Evolutionary conservation across 2,888 invertebrate genomes (phyloP), one percentile per base, ranked within the genome.

Genomic region (Galerucella nymphaeae): DNA sequence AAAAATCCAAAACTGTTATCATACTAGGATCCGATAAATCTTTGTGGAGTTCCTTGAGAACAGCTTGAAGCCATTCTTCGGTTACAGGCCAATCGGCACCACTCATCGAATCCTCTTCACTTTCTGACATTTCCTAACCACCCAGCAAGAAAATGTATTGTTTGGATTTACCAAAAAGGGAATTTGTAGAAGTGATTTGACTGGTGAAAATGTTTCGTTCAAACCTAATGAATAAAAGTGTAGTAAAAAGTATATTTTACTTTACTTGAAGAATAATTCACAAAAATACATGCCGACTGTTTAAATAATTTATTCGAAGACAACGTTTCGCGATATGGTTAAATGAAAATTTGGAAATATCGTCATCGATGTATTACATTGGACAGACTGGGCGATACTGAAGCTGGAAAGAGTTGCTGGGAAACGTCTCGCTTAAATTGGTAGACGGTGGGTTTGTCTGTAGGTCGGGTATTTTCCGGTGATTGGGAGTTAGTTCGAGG

Each of bases 1-100:
- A 85, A 81, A 89, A 90, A 79, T 90, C 88, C 73, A 85, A 79
- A 69, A 89, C 87, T 65, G 82, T 82, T 41, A 88, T 87, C 75
- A 82, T 80, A 14, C 79, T 59, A 1, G 82, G 80, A 72, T 84
- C 83, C 8, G 77, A 74, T 16, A 84, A 71, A 57, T 86, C 83
- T 69, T 82, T 82, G 83, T 89, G 89, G 83, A 89, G 87, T 68
- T 88, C 86, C 74, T 84, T 84, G 57, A 90, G 85, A 62, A 90
- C 87, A 66, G 85, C 87, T 79, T 88, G 88, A 64, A 90, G 86
- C 90, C 90, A 90, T 82, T 89, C 89, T 82, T 87, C 88, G 66
- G 88, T 89, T 72, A 90, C 88, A 65, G 89, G 89, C 87, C 89
- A 89, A 75, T 89, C 88, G 71, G 83, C 82, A 16, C 80, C 84